phyloP scores from a whole-genome alignment of 2,888 invertebrate genomes.

The Camponotus fellah region DNA sequence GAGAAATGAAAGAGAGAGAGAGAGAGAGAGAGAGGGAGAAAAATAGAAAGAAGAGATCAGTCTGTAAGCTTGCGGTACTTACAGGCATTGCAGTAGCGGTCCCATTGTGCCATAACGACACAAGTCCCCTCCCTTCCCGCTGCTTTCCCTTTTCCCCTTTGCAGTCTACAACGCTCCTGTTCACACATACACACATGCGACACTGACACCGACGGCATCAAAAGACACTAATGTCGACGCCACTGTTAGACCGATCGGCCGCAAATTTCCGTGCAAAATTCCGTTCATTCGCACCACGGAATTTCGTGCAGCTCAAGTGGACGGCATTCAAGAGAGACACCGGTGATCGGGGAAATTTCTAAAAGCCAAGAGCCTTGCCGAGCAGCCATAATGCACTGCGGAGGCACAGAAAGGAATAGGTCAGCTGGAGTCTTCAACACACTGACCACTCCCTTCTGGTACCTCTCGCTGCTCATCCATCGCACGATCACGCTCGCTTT shows the following conservation, averaged over 20 bases:
- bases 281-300: slow-evolving; percentile 14
- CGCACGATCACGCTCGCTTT: slow-evolving; percentile 81
- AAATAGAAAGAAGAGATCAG: slow-evolving; percentile 62
- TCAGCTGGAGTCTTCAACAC: slow-evolving; percentile 82
- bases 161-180: slow-evolving; percentile 61
- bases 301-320: slow-evolving; percentile 1
- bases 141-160: slow-evolving; percentile 69
- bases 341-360: slow-evolving; percentile 60
- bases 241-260: slow-evolving; percentile 45
- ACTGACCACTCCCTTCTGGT: slow-evolving; percentile 84
- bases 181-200: slow-evolving; percentile 46
- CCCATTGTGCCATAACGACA: slow-evolving; percentile 80
- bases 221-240: slow-evolving; percentile 61
- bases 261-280: slow-evolving; percentile 26
- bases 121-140: slow-evolving; percentile 74
- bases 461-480: slow-evolving; percentile 81
- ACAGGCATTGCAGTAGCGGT: slow-evolving; percentile 78
- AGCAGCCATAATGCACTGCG: slow-evolving; percentile 85
- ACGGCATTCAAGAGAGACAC: slow-evolving; percentile 42
- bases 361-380: slow-evolving; percentile 72
- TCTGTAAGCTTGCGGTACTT: slow-evolving; percentile 78
- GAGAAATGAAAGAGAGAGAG: slow-evolving; percentile 22
- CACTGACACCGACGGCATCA: slow-evolving; percentile 54
- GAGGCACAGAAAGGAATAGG: slow-evolving; percentile 84
- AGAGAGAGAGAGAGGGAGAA: slow-evolving; percentile 26